Evolutionary conservation across 2,888 invertebrate genomes (phyloP).

Genomic region (Theretra japonica): DNA sequence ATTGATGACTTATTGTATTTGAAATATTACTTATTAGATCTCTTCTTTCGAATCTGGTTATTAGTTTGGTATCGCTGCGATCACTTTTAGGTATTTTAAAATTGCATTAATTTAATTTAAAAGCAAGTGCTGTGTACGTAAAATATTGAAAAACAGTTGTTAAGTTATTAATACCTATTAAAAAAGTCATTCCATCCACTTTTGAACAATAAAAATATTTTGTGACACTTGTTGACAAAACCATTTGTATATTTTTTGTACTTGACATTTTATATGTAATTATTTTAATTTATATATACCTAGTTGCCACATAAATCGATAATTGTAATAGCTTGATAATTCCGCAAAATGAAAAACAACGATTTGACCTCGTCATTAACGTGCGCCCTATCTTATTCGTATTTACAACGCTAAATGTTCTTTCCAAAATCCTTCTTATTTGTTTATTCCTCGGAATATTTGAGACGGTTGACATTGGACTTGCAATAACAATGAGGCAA

Average conservation of each 20-base stretch:
- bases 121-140: too few relatives aligned
- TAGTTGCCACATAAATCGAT: neutral
- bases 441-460: conserved; percentile 43
- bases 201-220: too few relatives aligned
- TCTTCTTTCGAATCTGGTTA: too few relatives aligned
- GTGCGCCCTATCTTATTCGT: neutral
- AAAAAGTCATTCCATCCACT: too few relatives aligned
- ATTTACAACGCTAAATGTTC: neutral
- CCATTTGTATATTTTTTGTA: neutral
- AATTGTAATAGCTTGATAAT: neutral
- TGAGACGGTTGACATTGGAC: conserved; percentile 51
- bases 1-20: too few relatives aligned
- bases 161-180: too few relatives aligned
- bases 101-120: too few relatives aligned
- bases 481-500: conserved; percentile 58
- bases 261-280: neutral
- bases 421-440: conserved; percentile 15
- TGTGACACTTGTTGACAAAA: too few relatives aligned
- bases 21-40: too few relatives aligned
- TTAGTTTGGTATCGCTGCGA: too few relatives aligned
- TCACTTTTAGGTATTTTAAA: too few relatives aligned
- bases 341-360: neutral
- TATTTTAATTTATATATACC: neutral
- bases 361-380: neutral
- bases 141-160: too few relatives aligned